phyloP scores from a whole-genome alignment of 2,888 invertebrate species.

The Pheosia tremula region DNA sequence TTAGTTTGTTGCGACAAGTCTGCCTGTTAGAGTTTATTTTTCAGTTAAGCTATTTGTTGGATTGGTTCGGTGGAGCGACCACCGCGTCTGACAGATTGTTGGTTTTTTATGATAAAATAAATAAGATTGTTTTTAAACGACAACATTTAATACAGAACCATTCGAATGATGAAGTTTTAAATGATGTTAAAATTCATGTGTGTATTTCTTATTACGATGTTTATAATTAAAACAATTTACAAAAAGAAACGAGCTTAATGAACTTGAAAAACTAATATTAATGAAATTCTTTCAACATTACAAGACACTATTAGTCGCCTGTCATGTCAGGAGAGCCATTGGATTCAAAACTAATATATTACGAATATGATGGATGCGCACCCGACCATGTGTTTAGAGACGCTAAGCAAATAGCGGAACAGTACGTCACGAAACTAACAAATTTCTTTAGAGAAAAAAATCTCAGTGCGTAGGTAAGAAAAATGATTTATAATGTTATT shows the following conservation, averaged over 20 bases:
- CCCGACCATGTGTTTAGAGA: constrained; percentile 73
- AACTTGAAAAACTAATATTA: constrained; percentile 34
- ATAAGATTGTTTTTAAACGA: no score
- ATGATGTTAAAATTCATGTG: no score
- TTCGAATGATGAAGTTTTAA: no score
- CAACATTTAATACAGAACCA: no score
- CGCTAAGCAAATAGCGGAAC: constrained; percentile 83
- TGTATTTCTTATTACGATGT: no score
- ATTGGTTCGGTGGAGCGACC: neutral
- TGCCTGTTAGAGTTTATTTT: constrained; percentile 40
- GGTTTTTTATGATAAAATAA: neutral
- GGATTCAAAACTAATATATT: constrained; percentile 58
- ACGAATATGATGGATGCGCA: constrained; percentile 70
- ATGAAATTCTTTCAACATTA: constrained; percentile 41
- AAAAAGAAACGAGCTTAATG: constrained; percentile 15
- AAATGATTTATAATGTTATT: constrained; percentile 83
- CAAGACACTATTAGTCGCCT: constrained; percentile 53
- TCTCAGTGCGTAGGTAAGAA: constrained; percentile 49
- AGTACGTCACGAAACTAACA: constrained; percentile 82
- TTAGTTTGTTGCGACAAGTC: constrained; percentile 59
- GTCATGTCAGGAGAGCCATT: constrained; percentile 52
- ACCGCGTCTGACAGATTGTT: neutral
- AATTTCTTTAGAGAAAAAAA: constrained; percentile 72
- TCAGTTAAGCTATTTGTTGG: constrained; percentile 16
- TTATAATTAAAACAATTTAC: neutral